A percentile compares a stretch with the other conserved stretches of the same genome.
These are phyloP conservation scores for Leptinotarsa lineolata DNA, from an alignment of 1,140 invertebrate genomes.

Conservation along the genomic window DNA sequence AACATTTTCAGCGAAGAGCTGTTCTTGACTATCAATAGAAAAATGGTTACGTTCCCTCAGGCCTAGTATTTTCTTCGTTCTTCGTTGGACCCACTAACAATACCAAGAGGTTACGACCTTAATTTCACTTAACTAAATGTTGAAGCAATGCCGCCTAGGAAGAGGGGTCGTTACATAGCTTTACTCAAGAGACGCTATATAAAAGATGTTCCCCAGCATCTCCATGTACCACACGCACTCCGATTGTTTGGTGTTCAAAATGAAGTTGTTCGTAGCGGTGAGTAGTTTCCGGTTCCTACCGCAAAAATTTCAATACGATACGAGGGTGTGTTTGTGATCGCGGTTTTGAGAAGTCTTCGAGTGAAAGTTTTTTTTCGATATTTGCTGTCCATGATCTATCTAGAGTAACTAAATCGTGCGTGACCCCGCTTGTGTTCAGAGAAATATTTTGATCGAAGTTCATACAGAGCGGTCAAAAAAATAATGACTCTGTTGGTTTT, in stretches of 20 bases:
- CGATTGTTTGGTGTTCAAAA: slow-evolving; percentile 17
- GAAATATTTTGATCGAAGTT: too few relatives aligned
- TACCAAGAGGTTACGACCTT: slow-evolving; percentile 46
- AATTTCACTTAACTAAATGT: slow-evolving; percentile 46
- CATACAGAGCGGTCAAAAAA: too few relatives aligned
- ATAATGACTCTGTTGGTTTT: too few relatives aligned
- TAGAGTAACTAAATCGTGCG: too few relatives aligned
- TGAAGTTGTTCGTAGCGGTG: slow-evolving; percentile 21
- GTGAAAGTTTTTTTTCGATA: slow-evolving; percentile 20
- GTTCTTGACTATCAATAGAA: slow-evolving; percentile 14
- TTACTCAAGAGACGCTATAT: slow-evolving; percentile 9
- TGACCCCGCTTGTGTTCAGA: too few relatives aligned
- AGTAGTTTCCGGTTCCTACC: slow-evolving; percentile 7
- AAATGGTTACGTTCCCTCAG: background rate
- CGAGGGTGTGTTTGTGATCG: background rate
- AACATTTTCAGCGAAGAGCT: background rate
- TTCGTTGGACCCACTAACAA: slow-evolving; percentile 15
- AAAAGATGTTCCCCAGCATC: slow-evolving; percentile 23
- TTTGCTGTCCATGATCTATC: too few relatives aligned
- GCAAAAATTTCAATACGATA: background rate
- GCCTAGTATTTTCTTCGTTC: background rate
- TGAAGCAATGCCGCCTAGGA: slow-evolving; percentile 29
- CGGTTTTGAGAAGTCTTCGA: background rate
- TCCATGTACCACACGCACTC: slow-evolving; percentile 25
- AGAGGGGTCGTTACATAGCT: slow-evolving; percentile 30